Conservation (phyloP, 2,797 vertebrate genomes). For the Dipus sagitta region DNA sequence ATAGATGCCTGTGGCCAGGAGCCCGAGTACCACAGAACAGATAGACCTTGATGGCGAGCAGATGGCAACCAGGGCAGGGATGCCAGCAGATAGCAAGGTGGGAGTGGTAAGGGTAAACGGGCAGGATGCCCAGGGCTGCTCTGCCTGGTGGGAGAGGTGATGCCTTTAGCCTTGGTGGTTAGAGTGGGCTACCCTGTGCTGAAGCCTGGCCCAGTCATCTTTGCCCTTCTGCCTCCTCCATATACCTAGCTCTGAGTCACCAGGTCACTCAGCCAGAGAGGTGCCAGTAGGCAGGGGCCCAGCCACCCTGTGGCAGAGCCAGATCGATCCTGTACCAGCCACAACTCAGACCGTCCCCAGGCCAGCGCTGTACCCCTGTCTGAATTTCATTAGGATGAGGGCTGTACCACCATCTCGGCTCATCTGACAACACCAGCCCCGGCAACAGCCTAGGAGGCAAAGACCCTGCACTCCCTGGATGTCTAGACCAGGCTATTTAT, state of each 20-base stretch:
- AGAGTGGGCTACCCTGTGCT: not conserved
- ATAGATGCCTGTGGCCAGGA: fast-evolving
- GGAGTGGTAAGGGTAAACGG: not conserved
- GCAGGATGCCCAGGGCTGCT: not conserved
- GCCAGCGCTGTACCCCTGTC: too few relatives aligned
- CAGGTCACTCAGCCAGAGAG: not conserved
- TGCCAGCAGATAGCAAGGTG: not conserved
- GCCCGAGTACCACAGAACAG: not conserved
- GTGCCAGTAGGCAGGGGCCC: not conserved
- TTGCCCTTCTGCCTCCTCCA: not conserved
- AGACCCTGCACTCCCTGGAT: not conserved
- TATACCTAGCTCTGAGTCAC: not conserved
- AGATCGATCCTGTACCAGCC: not conserved
- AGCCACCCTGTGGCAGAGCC: not conserved
- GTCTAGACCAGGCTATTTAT: not conserved
- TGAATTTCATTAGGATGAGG: not conserved
- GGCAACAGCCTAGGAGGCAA: not conserved
- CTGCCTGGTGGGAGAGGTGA: fast-evolving
- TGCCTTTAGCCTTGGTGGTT: fast-evolving
- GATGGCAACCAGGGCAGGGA: not conserved
- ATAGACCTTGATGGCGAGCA: fast-evolving
- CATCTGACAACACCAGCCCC: fast-evolving
- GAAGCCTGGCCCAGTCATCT: not conserved
- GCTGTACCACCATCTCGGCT: not conserved
- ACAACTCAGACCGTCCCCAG: not conserved